Base-by-base conservation (phyloP, 2,113 vertebrate species). In the Microcebus ravelobensis region DNA sequence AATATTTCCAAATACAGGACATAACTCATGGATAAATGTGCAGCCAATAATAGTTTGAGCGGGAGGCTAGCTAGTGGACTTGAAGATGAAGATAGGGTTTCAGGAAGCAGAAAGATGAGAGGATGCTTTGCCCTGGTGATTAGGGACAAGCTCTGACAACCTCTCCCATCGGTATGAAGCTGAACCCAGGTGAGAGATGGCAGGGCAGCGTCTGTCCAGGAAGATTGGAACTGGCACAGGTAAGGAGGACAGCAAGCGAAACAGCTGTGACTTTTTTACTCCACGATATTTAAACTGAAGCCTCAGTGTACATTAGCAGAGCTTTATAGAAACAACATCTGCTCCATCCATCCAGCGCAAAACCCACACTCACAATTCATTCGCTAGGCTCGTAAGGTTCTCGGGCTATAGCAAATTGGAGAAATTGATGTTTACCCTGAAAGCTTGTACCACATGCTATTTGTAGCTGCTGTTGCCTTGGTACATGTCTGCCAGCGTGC, bases 381-480 rank as follows among this genome's bases (percentile, higher is more conserved):
- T 96, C 18, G 0, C 93, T 85, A 85, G 97, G 96, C 84, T 98
- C 98, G 89, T 97, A 95, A 98, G 96, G 93, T 84, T 98, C 98
- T 98, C 92, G 9, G 96, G 97, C 96, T 97, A 74, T 57, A 98
- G 97, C 97, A 98, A 97, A 98, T 98, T 98, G 97, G 97, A 98
- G 98, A 98, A 98, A 98, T 82, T 95, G 98, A 98, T 98, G 96
- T 98, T 98, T 98, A 97, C 97, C 95, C 90, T 94, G 94, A 97
- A 98, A 98, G 95, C 94, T 76, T 97, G 70, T 86, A 96, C 85
- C 0, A 0, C 95, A 90, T n/a, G 10, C 97, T 97, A 97, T 97
- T 90, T 98, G 97, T 96, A 97, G 96, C 98, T 97, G 95, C 88
- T n/a, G 93, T 97, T 98, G 97, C 98, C 98, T 97, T 96, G 79